Evolutionary conservation across 2,113 vertebrate species (phyloP), one percentile per base, ranked within the genome.

Genomic region (Reinhardtius hippoglossoides): DNA sequence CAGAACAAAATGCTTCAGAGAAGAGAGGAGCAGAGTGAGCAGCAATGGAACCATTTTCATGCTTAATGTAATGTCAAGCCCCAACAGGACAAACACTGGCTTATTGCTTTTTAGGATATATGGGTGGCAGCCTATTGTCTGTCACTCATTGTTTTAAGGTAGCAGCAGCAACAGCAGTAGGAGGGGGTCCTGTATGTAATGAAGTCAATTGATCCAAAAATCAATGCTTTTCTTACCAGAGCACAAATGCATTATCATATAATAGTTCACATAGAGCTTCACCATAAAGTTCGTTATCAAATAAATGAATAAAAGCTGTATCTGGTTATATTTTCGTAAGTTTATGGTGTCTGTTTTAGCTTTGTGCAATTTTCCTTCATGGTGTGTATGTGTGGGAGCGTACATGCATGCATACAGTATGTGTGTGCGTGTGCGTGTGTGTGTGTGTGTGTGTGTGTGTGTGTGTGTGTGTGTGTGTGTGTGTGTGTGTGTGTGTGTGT

Each of bases 51-150:
- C 0, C 35, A 31, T 20, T 64, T 74, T 42, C 24, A 60, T 76
- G 60, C 55, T 59, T 40, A 50, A 24, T 23, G 40, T 9, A 56
- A 56, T 67, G 5, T 55, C 26, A 21, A 67, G 23, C 9, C 48
- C 35, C 58, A 50, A 56, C 40, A 57, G 48, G 52, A 64, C 67
- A 80, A 64, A 77, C 9, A 21, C 26, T 37, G 42, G 46, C 23
- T 42, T 48, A 16, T 35, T 5, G 46, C 37, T 66, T 52, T 9
- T 5, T 14, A 15, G 9, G 13, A 31, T 56, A 9, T 68, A 37
- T 26, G 58, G 40, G 8, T 66, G 5, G 59, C 40, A 64, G 21
- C 14, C 40, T 80, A n/a, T 46, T 35, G 24, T 74, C 64, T 37
- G 52, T 50, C 14, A 20, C 35, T 50, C 27, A 18, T 15, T 27